Evolutionary conservation across 1,140 invertebrate genomes (phyloP).

Genomic region (Camponotus pennsylvanicus): DNA sequence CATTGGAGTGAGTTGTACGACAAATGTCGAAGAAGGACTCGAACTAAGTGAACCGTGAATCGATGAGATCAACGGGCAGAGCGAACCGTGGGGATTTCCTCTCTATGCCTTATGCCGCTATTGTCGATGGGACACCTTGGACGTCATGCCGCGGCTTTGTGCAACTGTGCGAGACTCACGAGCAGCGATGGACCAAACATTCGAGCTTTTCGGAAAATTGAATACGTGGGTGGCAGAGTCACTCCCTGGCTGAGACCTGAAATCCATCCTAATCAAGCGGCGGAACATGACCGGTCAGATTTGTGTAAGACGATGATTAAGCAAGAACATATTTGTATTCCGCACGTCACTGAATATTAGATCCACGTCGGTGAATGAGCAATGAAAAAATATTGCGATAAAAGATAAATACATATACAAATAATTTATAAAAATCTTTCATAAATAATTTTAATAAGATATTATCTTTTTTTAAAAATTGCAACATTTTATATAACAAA

Average conservation of each 20-base stretch:
- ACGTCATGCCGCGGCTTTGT: constrained; percentile 85
- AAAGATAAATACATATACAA: neutral
- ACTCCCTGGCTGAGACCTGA: constrained; percentile 57
- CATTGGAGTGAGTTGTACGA: constrained; percentile 84
- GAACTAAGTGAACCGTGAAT: constrained; percentile 85
- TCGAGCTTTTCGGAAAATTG: constrained; percentile 73
- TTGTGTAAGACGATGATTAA: constrained; percentile 40
- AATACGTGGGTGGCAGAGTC: constrained; percentile 82
- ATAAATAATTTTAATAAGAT: neutral
- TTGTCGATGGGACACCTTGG: constrained; percentile 83
- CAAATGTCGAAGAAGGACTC: constrained; percentile 84
- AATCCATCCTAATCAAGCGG: constrained; percentile 68
- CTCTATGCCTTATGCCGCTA: constrained; percentile 72
- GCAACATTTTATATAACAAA: neutral
- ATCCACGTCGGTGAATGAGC: neutral
- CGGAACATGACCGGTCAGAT: constrained; percentile 32
- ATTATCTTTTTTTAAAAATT: neutral
- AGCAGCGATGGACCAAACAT: constrained; percentile 19
- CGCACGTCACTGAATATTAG: neutral
- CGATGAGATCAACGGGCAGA: constrained; percentile 75
- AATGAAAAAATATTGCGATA: neutral
- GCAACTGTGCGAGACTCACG: constrained; percentile 71
- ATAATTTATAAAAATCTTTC: neutral
- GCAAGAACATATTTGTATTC: neutral
- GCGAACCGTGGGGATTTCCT: constrained; percentile 63